These are phyloP conservation scores for Hypotaenidia philippensis DNA, from an alignment of 2,797 vertebrate genomes.

Conservation along the genomic window DNA sequence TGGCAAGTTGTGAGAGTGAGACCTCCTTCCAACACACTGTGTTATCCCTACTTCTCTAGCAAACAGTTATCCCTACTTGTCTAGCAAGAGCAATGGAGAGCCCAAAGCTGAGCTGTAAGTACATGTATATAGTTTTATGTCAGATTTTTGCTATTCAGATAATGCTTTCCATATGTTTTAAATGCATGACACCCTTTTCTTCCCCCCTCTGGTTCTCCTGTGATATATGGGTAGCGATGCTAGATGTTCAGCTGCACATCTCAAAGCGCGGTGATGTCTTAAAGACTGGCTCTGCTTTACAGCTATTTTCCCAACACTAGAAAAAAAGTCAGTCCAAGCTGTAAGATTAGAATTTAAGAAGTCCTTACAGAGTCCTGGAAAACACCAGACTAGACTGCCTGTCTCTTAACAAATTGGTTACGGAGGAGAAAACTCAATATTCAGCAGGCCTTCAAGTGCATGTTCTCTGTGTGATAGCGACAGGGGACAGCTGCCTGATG, in stretches of 20 bases:
- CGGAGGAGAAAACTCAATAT: not conserved
- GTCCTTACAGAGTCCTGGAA: not conserved
- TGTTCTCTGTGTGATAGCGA: not conserved
- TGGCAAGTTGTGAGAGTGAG: not conserved
- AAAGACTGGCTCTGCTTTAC: not conserved
- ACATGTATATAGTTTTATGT: not conserved
- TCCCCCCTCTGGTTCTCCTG: not conserved
- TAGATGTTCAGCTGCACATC: not conserved
- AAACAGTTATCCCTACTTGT: not conserved
- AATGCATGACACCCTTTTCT: not conserved
- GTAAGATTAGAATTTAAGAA: not conserved
- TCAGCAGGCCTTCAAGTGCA: not conserved
- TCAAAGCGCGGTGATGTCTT: not conserved
- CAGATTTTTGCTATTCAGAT: constrained; percentile 24
- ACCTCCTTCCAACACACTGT: not conserved
- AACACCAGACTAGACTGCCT: not conserved
- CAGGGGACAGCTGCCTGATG: not conserved
- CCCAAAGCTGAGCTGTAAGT: not conserved
- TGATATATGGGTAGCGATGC: not conserved
- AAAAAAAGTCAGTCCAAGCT: not conserved
- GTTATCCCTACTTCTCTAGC: not conserved
- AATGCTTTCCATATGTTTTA: constrained; percentile 35
- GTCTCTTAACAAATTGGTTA: not conserved
- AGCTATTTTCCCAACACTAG: not conserved
- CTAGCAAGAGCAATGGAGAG: not conserved